Evolutionary conservation across 2,797 vertebrate genomes (phyloP).

Genomic region (Hypotaenidia okinawae): DNA sequence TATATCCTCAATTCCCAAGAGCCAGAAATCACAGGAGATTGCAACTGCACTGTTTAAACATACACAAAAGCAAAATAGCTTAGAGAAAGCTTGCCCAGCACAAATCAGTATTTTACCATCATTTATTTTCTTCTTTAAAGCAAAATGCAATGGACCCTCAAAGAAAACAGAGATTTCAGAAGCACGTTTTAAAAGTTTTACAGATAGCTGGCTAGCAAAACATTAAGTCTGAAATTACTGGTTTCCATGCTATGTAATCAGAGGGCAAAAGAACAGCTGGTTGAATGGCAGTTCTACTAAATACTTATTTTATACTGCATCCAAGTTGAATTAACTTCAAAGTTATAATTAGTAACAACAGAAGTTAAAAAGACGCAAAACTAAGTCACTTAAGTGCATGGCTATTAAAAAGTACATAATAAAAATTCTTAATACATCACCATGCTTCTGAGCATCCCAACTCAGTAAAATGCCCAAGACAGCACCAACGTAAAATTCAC

Average conservation of each 20-base stretch:
- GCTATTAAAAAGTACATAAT: background rate
- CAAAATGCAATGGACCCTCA: background rate
- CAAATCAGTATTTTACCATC: background rate
- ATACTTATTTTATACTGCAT: background rate
- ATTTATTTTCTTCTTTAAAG: background rate
- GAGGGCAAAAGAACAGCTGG: background rate
- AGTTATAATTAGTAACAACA: background rate
- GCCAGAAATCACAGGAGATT: background rate
- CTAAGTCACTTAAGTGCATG: background rate
- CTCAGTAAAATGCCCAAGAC: background rate
- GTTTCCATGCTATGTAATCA: background rate
- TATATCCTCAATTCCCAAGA: background rate
- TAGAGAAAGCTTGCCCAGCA: background rate
- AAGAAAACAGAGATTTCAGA: background rate
- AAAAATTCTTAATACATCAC: background rate
- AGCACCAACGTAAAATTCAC: background rate
- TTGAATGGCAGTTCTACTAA: constrained; percentile 21
- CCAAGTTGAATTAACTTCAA: background rate
- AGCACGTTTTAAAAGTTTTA: background rate
- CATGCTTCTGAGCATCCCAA: background rate
- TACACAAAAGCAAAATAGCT: background rate
- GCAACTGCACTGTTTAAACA: background rate
- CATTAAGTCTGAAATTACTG: background rate
- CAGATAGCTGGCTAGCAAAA: background rate
- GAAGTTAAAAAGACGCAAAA: background rate